phyloP scores from a whole-genome alignment of 2,888 invertebrate species.

The Cephalotes varians region DNA sequence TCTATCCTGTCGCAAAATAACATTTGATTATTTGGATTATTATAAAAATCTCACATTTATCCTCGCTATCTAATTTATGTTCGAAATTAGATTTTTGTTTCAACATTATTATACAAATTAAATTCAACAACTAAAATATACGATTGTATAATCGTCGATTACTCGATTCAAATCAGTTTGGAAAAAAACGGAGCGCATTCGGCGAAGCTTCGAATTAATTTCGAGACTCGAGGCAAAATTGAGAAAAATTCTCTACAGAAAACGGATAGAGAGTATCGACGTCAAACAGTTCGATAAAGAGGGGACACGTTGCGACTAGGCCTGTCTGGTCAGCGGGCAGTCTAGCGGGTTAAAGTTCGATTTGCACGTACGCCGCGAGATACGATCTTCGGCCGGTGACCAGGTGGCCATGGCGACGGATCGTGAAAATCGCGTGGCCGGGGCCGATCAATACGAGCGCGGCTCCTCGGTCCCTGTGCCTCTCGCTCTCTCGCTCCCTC shows the following conservation, averaged over 20 bases:
- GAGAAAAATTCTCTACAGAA: background rate
- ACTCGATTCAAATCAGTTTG: background rate
- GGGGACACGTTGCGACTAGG: background rate
- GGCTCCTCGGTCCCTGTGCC: constrained; percentile 74
- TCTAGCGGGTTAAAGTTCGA: constrained; percentile 72
- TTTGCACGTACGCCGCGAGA: constrained; percentile 74
- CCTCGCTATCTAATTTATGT: background rate
- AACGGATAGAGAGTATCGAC: background rate
- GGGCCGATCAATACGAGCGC: constrained; percentile 84
- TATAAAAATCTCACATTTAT: background rate
- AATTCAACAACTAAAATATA: background rate
- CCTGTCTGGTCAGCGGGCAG: background rate
- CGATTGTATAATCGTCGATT: background rate
- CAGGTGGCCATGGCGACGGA: constrained; percentile 86
- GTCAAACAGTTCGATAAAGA: background rate
- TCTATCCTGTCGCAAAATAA: background rate
- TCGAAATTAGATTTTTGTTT: background rate
- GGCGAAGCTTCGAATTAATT: background rate
- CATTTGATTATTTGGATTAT: background rate
- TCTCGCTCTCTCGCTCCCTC: constrained; percentile 54
- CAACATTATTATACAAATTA: background rate
- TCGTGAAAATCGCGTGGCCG: constrained; percentile 85
- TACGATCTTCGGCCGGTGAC: constrained; percentile 83
- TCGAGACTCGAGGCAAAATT: too few relatives aligned
- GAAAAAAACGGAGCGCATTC: too few relatives aligned